Conservation (phyloP, 2,113 vertebrate species). For the Bambusicola thoracicus region DNA sequence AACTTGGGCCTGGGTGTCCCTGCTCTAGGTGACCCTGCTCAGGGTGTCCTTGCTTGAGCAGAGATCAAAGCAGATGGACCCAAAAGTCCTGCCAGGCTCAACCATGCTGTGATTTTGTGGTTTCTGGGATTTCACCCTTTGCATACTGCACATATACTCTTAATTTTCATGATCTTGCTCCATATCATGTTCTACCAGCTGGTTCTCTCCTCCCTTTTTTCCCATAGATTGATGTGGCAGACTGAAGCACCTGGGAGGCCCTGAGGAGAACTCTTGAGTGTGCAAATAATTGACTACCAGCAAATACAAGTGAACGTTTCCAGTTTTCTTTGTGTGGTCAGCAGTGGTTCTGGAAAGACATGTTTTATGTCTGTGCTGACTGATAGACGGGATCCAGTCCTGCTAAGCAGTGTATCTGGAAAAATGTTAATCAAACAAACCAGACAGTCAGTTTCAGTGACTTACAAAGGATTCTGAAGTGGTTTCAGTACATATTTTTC, state of each 20-base stretch:
- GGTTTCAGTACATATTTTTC: neutral
- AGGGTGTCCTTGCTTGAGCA: neutral
- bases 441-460: neutral
- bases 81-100: neutral
- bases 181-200: neutral
- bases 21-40: neutral
- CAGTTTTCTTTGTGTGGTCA: neutral
- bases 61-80: neutral
- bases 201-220: neutral
- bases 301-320: neutral
- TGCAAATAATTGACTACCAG: neutral
- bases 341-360: constrained; percentile 1
- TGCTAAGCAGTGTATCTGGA: neutral
- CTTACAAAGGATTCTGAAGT: constrained; percentile 7
- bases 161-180: neutral
- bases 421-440: neutral
- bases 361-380: neutral
- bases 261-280: neutral
- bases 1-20: neutral
- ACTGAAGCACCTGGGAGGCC: neutral
- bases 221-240: neutral
- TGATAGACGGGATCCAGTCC: neutral
- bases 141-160: neutral
- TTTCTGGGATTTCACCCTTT: neutral
- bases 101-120: neutral